These are phyloP conservation scores for Buceros bicornis DNA, from an alignment of 2,797 vertebrate species.

Conservation along the genomic window DNA sequence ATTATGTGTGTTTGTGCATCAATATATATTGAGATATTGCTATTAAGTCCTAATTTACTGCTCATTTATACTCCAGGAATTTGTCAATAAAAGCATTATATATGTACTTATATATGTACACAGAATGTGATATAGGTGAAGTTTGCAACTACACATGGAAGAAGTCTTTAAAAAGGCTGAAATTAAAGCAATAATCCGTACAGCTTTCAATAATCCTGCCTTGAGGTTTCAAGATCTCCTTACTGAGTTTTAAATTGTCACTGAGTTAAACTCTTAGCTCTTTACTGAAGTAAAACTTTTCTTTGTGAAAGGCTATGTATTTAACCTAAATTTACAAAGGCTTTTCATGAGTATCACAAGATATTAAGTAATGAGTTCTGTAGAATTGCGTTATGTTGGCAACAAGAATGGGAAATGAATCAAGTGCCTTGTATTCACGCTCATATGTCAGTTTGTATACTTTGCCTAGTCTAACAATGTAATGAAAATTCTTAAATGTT, in stretches of 20 bases:
- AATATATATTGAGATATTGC: background rate
- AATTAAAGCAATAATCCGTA: background rate
- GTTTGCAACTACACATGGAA: background rate
- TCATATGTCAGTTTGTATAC: constrained; percentile 4
- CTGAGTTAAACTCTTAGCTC: background rate
- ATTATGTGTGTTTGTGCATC: background rate
- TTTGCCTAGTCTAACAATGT: background rate
- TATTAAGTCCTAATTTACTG: background rate
- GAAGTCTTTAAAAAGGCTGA: background rate
- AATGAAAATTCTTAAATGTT: constrained; percentile 4
- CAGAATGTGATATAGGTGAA: background rate
- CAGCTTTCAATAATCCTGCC: background rate
- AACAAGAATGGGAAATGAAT: background rate
- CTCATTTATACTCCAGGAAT: too few species aligned
- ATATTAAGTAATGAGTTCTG: background rate
- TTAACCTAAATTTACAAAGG: background rate
- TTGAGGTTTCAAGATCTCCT: background rate
- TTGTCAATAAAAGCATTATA: too few species aligned
- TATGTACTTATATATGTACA: too few species aligned
- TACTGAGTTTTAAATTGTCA: background rate
- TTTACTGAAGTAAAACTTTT: background rate
- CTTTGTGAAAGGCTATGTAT: background rate
- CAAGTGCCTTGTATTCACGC: background rate
- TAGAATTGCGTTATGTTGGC: background rate
- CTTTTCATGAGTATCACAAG: background rate